phyloP scores from a whole-genome alignment of 2,797 vertebrate genomes.

The Hypotaenidia philippensis region DNA sequence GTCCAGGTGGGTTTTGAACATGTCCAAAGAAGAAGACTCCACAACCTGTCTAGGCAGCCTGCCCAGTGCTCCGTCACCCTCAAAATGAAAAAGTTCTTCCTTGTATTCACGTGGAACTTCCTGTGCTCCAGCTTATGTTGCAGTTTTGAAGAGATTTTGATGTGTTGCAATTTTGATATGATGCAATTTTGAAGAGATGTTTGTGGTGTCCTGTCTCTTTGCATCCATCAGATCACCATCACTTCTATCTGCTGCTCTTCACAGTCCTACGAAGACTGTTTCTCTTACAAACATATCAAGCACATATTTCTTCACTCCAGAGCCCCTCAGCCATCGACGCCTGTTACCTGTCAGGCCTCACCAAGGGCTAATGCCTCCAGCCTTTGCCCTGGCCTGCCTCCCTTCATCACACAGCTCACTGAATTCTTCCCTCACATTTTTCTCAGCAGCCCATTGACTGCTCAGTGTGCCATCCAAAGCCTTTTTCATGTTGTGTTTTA shows the following conservation, averaged over 20 bases:
- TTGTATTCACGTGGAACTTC: too few species aligned
- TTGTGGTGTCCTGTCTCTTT: neutral
- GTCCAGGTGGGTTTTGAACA: too few species aligned
- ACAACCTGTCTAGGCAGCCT: too few species aligned
- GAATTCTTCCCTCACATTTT: neutral
- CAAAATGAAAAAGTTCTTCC: too few species aligned
- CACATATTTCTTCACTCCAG: neutral
- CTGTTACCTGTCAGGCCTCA: neutral
- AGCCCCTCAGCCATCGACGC: neutral
- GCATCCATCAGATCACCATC: neutral
- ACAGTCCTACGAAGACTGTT: neutral
- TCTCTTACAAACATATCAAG: neutral
- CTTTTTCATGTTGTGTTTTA: neutral
- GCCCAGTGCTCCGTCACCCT: too few species aligned
- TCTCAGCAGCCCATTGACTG: neutral
- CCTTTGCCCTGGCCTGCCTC: neutral
- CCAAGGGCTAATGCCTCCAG: neutral
- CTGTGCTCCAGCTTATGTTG: too few species aligned
- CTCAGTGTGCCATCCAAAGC: neutral
- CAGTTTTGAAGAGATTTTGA: too few species aligned
- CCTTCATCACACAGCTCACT: neutral
- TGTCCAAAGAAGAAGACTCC: too few species aligned
- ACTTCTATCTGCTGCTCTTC: neutral
- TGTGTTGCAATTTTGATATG: too few species aligned
- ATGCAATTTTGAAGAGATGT: neutral